These are phyloP conservation scores for Ditylenchus weischeri DNA, from an alignment of 2,888 invertebrate species.

Conservation along the genomic window DNA sequence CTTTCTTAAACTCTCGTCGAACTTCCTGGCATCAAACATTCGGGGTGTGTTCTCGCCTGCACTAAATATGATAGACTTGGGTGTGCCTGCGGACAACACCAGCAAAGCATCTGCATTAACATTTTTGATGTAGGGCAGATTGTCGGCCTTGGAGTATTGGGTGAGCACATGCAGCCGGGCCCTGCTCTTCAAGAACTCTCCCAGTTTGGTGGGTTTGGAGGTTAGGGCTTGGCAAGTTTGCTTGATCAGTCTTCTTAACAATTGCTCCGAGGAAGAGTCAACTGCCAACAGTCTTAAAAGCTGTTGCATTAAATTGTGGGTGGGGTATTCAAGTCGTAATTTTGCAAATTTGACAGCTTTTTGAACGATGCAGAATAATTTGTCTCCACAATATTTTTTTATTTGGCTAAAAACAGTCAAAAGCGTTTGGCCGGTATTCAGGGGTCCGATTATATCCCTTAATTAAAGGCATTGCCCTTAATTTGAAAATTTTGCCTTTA, in stretches of 20 bases:
- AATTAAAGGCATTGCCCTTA: too few relatives aligned
- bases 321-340: too few relatives aligned
- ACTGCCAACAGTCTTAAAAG: slow-evolving; percentile 26
- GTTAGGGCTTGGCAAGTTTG: slow-evolving; percentile 15
- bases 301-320: too few relatives aligned
- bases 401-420: too few relatives aligned
- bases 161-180: slow-evolving; percentile 28
- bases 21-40: slow-evolving; percentile 45
- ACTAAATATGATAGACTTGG: slow-evolving; percentile 36
- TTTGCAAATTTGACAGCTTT: too few relatives aligned
- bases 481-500: too few relatives aligned
- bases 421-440: too few relatives aligned
- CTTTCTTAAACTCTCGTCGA: slow-evolving; percentile 48
- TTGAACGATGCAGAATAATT: too few relatives aligned
- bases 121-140: slow-evolving; percentile 27
- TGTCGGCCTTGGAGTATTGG: slow-evolving; percentile 27
- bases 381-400: too few relatives aligned
- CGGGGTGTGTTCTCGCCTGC: slow-evolving; percentile 39
- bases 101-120: slow-evolving; percentile 36
- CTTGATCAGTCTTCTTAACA: slow-evolving; percentile 27
- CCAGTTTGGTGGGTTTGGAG: slow-evolving; percentile 15
- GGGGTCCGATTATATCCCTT: too few relatives aligned
- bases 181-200: slow-evolving; percentile 9
- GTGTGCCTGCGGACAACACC: slow-evolving; percentile 32
- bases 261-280: slow-evolving; percentile 19